A percentile compares a stretch with the other conserved stretches of the same genome.
These are phyloP conservation scores for Ameiurus melas DNA, from an alignment of 2,113 vertebrate genomes.

Conservation along the genomic window DNA sequence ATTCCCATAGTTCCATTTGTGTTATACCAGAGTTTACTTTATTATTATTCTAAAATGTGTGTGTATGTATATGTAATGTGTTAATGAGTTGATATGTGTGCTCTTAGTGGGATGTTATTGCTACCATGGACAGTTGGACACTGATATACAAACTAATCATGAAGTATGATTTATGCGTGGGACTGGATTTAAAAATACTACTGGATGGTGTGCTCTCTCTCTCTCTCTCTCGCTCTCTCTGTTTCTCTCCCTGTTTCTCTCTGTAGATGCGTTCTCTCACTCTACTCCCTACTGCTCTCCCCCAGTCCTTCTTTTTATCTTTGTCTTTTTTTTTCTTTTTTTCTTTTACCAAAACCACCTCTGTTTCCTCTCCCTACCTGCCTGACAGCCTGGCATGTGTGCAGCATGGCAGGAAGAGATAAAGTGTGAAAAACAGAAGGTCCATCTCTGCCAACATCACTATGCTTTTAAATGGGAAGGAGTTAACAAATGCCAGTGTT, in stretches of 20 bases:
- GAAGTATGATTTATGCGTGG: background rate
- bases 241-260: background rate
- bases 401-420: slow-evolving; percentile 26
- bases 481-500: background rate
- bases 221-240: background rate
- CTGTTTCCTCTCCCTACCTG: background rate
- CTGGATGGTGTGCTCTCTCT: background rate
- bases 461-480: background rate
- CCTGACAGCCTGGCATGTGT: slow-evolving; percentile 1
- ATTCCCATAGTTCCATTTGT: too few species aligned
- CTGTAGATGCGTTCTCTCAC: background rate
- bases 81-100: background rate
- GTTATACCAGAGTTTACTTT: too few species aligned
- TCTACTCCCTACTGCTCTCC: background rate
- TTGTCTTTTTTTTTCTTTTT: background rate
- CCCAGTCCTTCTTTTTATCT: background rate
- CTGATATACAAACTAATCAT: background rate
- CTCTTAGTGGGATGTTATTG: background rate
- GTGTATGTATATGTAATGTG: background rate
- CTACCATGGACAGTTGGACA: background rate
- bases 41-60: too few species aligned
- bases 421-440: slow-evolving; percentile 27
- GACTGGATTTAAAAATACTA: slow-evolving; percentile 9
- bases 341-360: slow-evolving; percentile 7
- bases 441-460: slow-evolving; percentile 17